A percentile compares a stretch with the other conserved stretches of the same genome.
Conservation (phyloP, 1,140 invertebrate species). For the Leguminivora glycinivorella region DNA sequence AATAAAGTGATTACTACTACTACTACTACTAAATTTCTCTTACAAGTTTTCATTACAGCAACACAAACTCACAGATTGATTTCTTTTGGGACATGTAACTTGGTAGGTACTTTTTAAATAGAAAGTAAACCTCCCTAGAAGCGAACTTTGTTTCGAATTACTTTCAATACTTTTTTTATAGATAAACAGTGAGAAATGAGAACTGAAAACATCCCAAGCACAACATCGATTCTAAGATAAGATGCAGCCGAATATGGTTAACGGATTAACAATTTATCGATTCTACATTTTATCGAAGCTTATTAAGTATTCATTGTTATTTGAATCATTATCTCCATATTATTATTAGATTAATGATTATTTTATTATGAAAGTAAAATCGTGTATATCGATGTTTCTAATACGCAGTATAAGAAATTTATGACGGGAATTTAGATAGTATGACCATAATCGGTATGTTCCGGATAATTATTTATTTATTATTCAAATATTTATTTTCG, state of each 20-base stretch:
- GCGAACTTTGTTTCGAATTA: no score
- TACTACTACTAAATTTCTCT: no score
- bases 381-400: conserved; percentile 34
- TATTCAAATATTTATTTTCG: conserved; percentile 26
- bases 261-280: conserved; percentile 51
- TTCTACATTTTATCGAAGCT: conserved; percentile 53
- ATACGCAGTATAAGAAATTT: conserved; percentile 18
- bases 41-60: no score
- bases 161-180: no score
- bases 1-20: no score
- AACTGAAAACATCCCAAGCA: background rate
- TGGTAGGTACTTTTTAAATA: no score
- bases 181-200: background rate
- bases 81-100: no score
- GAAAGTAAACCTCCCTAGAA: no score
- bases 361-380: conserved; percentile 46
- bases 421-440: conserved; percentile 20
- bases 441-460: conserved; percentile 25
- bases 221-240: background rate
- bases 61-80: no score
- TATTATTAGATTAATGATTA: conserved; percentile 61
- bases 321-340: conserved; percentile 48
- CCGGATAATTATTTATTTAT: conserved; percentile 28
- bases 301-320: conserved; percentile 66
- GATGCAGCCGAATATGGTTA: conserved; percentile 39